Evolutionary conservation across 2,888 invertebrate species (phyloP).

Genomic region (Brenthis ino): DNA sequence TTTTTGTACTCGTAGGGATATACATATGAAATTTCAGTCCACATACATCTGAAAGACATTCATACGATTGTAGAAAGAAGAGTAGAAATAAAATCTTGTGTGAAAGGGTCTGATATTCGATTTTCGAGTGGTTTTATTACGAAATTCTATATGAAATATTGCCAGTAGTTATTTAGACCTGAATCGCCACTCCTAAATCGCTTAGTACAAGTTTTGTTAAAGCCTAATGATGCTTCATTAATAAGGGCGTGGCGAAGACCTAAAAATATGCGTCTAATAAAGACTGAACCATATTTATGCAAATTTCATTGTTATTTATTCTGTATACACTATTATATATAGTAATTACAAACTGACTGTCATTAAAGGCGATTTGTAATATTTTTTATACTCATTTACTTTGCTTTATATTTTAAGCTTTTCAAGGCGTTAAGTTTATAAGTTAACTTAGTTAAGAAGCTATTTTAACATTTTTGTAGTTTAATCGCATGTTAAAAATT

Average conservation of each 20-base stretch:
- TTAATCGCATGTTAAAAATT: no score
- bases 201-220: conserved; percentile 15
- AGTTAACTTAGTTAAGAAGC: neutral
- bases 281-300: conserved; percentile 16
- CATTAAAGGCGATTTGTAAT: conserved; percentile 12
- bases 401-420: conserved; percentile 1
- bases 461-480: no score
- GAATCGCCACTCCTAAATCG: conserved; percentile 4
- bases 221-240: conserved; percentile 27
- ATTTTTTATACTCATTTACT: neutral
- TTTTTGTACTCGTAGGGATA: no score
- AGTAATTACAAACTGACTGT: conserved; percentile 7
- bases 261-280: conserved; percentile 25
- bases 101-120: no score
- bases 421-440: conserved; percentile 1
- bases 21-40: no score
- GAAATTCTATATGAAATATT: no score
- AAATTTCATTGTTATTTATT: conserved; percentile 17
- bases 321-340: conserved; percentile 13
- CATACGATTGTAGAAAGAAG: no score
- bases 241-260: conserved; percentile 25
- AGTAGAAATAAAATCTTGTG: no score
- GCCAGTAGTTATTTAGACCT: no score
- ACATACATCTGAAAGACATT: no score
- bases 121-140: no score